These are phyloP conservation scores for Parnassius glacialis DNA, from an alignment of 2,888 invertebrate species.

Conservation along the genomic window DNA sequence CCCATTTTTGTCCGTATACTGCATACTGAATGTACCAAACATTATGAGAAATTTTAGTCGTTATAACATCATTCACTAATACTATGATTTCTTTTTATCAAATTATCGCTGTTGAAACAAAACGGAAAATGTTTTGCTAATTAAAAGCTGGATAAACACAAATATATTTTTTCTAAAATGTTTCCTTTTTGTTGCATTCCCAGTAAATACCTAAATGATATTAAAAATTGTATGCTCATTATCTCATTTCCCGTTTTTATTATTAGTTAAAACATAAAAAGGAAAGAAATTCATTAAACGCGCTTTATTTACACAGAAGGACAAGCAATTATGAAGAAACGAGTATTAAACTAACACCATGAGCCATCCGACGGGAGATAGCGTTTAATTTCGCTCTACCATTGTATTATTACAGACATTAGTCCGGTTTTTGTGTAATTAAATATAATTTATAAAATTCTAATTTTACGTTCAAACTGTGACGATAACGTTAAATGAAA, in stretches of 20 bases:
- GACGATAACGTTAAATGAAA: no score
- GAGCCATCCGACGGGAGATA: slow-evolving; percentile 40
- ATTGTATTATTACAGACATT: slow-evolving; percentile 55
- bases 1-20: no score
- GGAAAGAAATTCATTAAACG: slow-evolving; percentile 58
- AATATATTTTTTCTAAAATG: no score
- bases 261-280: slow-evolving; percentile 38
- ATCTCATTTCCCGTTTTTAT: slow-evolving; percentile 5
- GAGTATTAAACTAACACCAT: slow-evolving; percentile 37
- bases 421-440: slow-evolving; percentile 19
- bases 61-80: no score
- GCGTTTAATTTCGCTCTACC: slow-evolving; percentile 50
- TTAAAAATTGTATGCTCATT: slow-evolving; percentile 1
- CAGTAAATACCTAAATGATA: no score
- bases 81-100: no score
- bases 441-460: slow-evolving; percentile 40
- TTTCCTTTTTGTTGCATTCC: no score
- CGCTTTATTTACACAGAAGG: slow-evolving; percentile 55
- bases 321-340: slow-evolving; percentile 54
- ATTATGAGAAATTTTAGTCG: no score
- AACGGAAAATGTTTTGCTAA: no score
- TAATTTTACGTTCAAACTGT: slow-evolving; percentile 21
- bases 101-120: no score
- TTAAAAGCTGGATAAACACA: no score
- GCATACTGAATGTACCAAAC: no score